Base-by-base conservation (phyloP, 2,113 vertebrate species). In the Pampusana beccarii region DNA sequence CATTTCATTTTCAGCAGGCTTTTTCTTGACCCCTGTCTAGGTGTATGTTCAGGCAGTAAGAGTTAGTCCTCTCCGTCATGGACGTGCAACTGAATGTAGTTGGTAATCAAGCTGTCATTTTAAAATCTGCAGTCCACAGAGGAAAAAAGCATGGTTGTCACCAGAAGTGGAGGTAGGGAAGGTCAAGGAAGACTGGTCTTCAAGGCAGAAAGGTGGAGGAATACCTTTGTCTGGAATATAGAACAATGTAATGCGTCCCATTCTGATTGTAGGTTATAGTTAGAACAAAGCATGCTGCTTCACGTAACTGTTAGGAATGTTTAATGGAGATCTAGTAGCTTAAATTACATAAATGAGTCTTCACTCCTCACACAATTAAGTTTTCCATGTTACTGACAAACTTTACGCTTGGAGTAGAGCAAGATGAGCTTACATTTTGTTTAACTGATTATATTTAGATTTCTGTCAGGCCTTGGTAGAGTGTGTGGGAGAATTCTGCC, bases 401-500 rank as follows among this genome's bases (percentile, higher is more conserved):
- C 33, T 56, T 60, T 75, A 26, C 34, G 26, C 38, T 85, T 91
- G 61, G 31, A 81, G 69, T 31, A 79, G 58, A 72, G 38, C 61
- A 91, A 72, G n/a, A 42, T 2, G 4, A 82, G 33, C 21, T 64
- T 72, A 53, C n/a, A 38, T 75, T 93, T 94, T 53, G 60, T 93
- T 14, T 11, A 80, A 88, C 60, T 81, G 83, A 34, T 91, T 90
- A 36, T 65, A 51, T 90, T 86, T 60, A 81, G 83, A 54, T 91
- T 93, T 93, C 86, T 95, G 80, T 92, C 83, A 67, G 69, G 56
- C 51, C 51, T 74, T 86, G 14, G n/a, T 71, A 84, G 38, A 62
- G 20, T 56, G 64, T 92, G 89, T 95, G 89, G 91, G 91, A 96
- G 92, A 95, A 88, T 65, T 86, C 44, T 48, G 11, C 77, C 53